Conservation (phyloP, 2,797 vertebrate genomes). For the Fundulus diaphanus region DNA sequence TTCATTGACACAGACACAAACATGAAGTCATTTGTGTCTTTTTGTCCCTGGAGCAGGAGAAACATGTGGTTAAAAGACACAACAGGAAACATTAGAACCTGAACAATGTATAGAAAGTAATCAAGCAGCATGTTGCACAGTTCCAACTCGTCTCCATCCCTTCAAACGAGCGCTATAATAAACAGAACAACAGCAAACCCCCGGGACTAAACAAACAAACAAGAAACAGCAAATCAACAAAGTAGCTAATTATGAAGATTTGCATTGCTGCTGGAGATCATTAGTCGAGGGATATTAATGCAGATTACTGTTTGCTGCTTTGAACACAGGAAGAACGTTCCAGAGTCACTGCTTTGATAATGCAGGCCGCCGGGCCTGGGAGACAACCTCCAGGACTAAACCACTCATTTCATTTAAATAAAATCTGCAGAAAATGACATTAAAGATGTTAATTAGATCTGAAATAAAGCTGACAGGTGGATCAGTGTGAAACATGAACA, state of each 20-base stretch:
- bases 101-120: conserved; percentile 10
- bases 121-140: conserved; percentile 32
- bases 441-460: background rate
- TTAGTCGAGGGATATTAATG: conserved; percentile 54
- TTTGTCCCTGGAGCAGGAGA: background rate
- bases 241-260: conserved; percentile 63
- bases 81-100: background rate
- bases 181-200: conserved; percentile 40
- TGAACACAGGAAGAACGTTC: conserved; percentile 36
- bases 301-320: conserved; percentile 3
- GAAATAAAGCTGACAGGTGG: background rate
- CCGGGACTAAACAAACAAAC: conserved; percentile 58
- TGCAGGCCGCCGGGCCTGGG: conserved; percentile 3
- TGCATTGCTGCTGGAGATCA: conserved; percentile 63
- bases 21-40: background rate
- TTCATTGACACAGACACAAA: background rate
- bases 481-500: background rate
- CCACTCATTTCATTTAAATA: background rate
- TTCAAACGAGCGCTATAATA: conserved; percentile 16
- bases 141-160: conserved; percentile 9
- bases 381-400: background rate
- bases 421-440: conserved; percentile 2
- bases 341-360: conserved; percentile 28
- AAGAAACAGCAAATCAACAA: conserved; percentile 59
- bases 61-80: background rate